These are phyloP conservation scores for Eutrigla gurnardus DNA, from an alignment of 2,797 vertebrate species.

Conservation along the genomic window DNA sequence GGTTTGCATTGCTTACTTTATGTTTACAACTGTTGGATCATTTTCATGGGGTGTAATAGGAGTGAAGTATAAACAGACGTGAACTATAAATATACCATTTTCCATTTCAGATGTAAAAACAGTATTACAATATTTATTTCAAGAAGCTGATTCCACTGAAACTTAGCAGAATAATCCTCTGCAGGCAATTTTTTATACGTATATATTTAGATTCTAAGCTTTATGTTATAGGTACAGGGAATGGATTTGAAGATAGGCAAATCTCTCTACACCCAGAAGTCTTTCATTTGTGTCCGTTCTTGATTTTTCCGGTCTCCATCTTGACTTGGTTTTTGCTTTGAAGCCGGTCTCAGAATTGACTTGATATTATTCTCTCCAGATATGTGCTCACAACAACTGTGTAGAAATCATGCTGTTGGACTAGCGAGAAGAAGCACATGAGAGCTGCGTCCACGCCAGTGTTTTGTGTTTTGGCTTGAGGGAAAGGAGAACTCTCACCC, in stretches of 20 bases:
- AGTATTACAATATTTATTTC: not conserved
- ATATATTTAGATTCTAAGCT: not conserved
- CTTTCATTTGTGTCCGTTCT: conserved; percentile 41
- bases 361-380: conserved; percentile 39
- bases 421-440: conserved; percentile 37
- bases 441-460: conserved; percentile 48
- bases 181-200: not conserved
- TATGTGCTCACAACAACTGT: conserved; percentile 25
- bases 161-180: not conserved
- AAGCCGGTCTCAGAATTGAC: conserved; percentile 32
- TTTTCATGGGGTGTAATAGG: not conserved
- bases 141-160: not conserved
- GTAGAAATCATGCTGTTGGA: conserved; percentile 40
- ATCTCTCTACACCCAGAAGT: not conserved
- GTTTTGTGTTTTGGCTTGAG: conserved; percentile 74
- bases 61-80: not conserved
- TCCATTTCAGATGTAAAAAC: not conserved
- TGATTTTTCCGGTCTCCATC: conserved; percentile 38
- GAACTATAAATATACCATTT: not conserved
- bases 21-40: not conserved
- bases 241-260: not conserved
- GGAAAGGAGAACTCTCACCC: conserved; percentile 80
- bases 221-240: conserved; percentile 1
- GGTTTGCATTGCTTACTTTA: not conserved
- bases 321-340: conserved; percentile 36